Evolutionary conservation across 2,797 vertebrate species (phyloP).

Genomic region (Parauchenoglanis ngamensis): DNA sequence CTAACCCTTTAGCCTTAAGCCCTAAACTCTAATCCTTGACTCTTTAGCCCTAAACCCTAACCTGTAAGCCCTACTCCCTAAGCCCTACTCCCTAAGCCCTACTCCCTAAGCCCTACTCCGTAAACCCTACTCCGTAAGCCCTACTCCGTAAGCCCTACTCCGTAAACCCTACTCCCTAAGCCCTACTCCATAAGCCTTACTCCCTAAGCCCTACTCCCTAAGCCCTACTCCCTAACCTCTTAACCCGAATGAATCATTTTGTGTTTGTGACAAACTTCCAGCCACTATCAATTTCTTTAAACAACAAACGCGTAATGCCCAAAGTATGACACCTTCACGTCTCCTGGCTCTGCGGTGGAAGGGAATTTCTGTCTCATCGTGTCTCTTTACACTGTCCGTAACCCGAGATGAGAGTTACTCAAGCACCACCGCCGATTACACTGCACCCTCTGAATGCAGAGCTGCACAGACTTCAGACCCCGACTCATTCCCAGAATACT

Average conservation of each 20-base stretch:
- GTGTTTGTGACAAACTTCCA: slow-evolving; percentile 6
- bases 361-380: slow-evolving; percentile 44
- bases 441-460: slow-evolving; percentile 9
- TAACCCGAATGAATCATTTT: background rate
- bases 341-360: slow-evolving; percentile 48
- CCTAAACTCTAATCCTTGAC: too few species aligned
- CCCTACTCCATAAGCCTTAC: background rate
- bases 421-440: slow-evolving; percentile 2
- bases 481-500: slow-evolving; percentile 47
- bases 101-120: background rate
- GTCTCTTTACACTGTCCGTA: slow-evolving; percentile 12
- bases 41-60: too few species aligned
- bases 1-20: background rate
- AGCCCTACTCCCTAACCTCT: background rate
- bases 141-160: background rate
- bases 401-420: slow-evolving; percentile 19
- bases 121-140: background rate
- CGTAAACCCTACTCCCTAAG: background rate
- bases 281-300: slow-evolving; percentile 15
- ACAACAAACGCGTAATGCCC: background rate
- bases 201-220: background rate
- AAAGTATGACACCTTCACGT: slow-evolving; percentile 43
- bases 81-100: too few species aligned
- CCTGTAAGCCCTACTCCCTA: too few species aligned
- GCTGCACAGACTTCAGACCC: slow-evolving; percentile 30